These are phyloP conservation scores for Antedon mediterranea DNA, from an alignment of 53 echinoderm and acorn worm species.

Conservation along the genomic window DNA sequence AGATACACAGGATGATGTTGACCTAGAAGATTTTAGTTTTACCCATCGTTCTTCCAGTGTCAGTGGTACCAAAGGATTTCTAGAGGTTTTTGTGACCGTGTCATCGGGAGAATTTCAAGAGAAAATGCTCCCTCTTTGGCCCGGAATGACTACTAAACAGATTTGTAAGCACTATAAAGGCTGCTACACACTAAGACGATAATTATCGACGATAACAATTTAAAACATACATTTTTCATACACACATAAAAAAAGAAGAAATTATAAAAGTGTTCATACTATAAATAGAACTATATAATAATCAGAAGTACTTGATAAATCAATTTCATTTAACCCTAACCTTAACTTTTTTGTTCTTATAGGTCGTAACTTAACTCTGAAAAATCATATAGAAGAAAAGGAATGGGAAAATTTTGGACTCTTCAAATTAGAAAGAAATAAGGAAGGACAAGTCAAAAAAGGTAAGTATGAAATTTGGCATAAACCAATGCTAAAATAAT, in stretches of 20 bases:
- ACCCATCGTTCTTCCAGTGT: not conserved
- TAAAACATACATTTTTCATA: too few species aligned
- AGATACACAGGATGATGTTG: not conserved
- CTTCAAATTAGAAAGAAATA: not conserved
- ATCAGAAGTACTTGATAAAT: too few species aligned
- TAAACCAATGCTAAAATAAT: too few species aligned
- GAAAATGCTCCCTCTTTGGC: slow-evolving; percentile 68
- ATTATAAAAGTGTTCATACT: too few species aligned
- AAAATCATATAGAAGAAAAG: not conserved
- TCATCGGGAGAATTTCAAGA: slow-evolving; percentile 25
- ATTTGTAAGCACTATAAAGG: slow-evolving; percentile 95
- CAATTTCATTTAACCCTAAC: too few species aligned
- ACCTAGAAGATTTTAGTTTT: not conserved
- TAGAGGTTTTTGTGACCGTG: slow-evolving; percentile 53
- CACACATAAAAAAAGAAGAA: too few species aligned
- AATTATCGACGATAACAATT: too few species aligned
- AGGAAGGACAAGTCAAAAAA: not conserved
- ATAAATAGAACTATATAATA: too few species aligned
- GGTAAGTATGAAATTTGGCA: not conserved
- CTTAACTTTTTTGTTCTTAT: not conserved
- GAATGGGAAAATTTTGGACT: not conserved
- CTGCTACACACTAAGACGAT: too few species aligned
- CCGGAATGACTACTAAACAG: slow-evolving; percentile 72
- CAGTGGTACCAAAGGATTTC: slow-evolving; percentile 58
- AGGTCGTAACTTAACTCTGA: not conserved